A percentile compares a stretch with the other conserved stretches of the same genome.
Evolutionary conservation across 2,113 vertebrate genomes (phyloP).

Genomic region (Gyps fulvus): DNA sequence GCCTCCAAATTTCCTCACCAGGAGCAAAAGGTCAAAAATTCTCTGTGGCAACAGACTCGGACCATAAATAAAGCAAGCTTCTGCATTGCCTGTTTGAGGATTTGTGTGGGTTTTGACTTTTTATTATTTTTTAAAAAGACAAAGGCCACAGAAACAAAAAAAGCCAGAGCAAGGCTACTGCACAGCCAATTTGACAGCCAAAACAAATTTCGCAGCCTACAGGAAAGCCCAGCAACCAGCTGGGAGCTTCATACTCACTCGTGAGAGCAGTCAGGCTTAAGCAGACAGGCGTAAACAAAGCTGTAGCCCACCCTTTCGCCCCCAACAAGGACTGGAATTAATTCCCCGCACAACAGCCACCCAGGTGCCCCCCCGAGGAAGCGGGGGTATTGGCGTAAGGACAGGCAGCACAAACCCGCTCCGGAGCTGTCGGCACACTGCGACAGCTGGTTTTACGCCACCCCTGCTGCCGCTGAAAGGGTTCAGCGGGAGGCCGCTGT

Average conservation of each 20-base stretch:
- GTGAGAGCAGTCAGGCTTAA: background rate
- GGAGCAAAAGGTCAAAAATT: background rate
- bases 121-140: background rate
- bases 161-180: background rate
- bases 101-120: background rate
- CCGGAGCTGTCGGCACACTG: fast-evolving
- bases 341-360: background rate
- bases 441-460: background rate
- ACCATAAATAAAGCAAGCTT: fast-evolving
- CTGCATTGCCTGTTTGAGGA: background rate
- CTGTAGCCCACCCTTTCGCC: background rate
- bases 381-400: no score
- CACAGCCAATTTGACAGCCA: fast-evolving
- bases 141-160: background rate
- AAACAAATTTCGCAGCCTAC: background rate
- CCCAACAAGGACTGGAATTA: background rate
- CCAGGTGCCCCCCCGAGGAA: no score
- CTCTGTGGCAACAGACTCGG: background rate
- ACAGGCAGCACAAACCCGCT: background rate
- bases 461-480: no score
- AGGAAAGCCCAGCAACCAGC: background rate
- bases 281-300: fast-evolving
- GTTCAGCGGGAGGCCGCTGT: background rate
- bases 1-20: fast-evolving
- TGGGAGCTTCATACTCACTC: background rate